These are phyloP conservation scores for Diachasmimorpha longicaudata DNA, from an alignment of 1,140 invertebrate genomes.

Conservation along the genomic window DNA sequence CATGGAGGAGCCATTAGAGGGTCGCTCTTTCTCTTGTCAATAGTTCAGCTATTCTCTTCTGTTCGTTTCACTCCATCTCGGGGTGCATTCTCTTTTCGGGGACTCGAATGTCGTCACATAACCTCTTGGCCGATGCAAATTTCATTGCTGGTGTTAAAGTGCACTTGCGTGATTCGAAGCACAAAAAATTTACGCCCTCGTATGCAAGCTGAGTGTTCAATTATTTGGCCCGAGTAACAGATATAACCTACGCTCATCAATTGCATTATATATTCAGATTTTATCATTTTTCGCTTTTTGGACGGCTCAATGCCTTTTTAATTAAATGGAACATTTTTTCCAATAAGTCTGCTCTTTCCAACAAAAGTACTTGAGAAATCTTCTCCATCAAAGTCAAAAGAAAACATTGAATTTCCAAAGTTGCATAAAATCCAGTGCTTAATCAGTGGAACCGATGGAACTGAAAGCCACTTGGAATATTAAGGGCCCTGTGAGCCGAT, in stretches of 20 bases:
- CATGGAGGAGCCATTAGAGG: slow-evolving; percentile 3
- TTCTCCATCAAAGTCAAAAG: not conserved
- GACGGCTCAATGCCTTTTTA: no score
- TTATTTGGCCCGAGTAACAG: not conserved
- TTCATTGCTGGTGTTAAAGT: not conserved
- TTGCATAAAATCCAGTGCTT: not conserved
- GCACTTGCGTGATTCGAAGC: not conserved
- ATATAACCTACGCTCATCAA: not conserved
- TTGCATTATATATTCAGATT: not conserved
- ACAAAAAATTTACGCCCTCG: not conserved
- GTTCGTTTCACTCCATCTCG: not conserved
- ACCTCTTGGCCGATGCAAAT: not conserved
- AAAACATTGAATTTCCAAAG: not conserved
- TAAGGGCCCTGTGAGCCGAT: not conserved
- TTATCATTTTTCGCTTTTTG: not conserved
- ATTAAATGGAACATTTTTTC: no score
- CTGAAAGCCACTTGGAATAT: slow-evolving; percentile 17
- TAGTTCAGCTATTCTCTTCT: not conserved
- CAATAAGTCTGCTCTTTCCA: no score
- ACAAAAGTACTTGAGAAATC: no score
- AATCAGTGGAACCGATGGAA: not conserved
- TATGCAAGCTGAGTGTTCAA: not conserved
- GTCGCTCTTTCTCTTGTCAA: not conserved
- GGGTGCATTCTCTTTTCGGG: not conserved
- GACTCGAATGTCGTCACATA: not conserved